Base-by-base conservation (phyloP, 64 coral and sea anemone species). In the Astreopora myriophthalma region DNA sequence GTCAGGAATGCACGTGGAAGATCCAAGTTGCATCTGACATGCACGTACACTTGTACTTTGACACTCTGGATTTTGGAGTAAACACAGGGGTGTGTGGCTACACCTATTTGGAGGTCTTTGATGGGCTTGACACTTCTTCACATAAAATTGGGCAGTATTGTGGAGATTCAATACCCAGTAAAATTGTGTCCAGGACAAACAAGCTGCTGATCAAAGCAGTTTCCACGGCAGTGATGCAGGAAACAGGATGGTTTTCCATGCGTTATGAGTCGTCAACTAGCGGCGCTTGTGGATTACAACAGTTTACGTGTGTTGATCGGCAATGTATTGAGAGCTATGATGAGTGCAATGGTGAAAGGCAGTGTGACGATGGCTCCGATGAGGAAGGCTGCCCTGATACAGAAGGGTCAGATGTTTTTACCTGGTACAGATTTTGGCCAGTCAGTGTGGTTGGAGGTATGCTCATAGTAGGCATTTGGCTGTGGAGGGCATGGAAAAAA, bases 401-500 rank as follows among this genome's bases (percentile, higher is more conserved):
- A 27, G 68, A 86, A 76, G 71, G 87, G 12, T 67, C 65, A n/a
- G n/a, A 12, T 37, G 6, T 38, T 22, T 71, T 93, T 61, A 74
- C 94, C 9, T 93, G 94, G 90, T 99, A 99, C 83, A 91, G 73
- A 34, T 95, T 96, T 57, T 99, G 97, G 97, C 89, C 94, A 24
- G 74, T 99, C 1, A 91, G 88, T 83, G 69, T 93, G 34, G 81
- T 95, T 0, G 82, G 92, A 13, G 94, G 92, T 6, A 89, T 95
- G 86, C 67, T 99, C 2, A 82, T 99, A 14, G 90, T 99, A 46
- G 97, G 90, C 1, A 48, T 95, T 12, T 99, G 97, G 97, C 82
- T 99, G 64, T 96, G 97, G 97, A 61, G 78, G 27, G 95, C 90
- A 11, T 99, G 97, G 97, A 94, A 93, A 48, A 98, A 94, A 62